phyloP scores from a whole-genome alignment of 2,797 vertebrate species.

The Adelosebastes latens region DNA sequence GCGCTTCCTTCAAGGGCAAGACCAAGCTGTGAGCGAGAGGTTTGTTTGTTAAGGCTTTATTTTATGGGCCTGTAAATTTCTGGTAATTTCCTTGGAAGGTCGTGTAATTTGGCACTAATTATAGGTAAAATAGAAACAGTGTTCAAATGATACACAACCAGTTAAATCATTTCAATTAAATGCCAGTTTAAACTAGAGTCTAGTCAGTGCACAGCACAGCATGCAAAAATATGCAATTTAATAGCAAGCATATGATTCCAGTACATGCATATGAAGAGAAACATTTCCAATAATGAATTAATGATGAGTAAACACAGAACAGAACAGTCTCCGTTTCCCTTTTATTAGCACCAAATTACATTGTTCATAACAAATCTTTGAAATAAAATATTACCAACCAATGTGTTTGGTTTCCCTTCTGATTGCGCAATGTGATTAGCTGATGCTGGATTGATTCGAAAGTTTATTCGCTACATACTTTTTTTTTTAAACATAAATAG shows the following conservation, averaged over 20 bases:
- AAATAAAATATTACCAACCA: not conserved
- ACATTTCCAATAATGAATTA: not conserved
- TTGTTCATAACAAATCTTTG: not conserved
- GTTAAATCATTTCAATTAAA: not conserved
- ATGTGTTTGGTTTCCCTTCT: not conserved
- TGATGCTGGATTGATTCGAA: not conserved
- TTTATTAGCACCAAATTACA: not conserved
- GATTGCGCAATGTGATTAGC: not conserved
- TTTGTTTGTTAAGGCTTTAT: not conserved
- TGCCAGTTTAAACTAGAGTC: not conserved
- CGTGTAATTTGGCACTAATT: not conserved
- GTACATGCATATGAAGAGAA: not conserved
- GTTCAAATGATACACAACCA: not conserved
- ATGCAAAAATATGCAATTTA: not conserved
- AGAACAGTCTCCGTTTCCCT: not conserved
- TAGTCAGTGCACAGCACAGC: not conserved
- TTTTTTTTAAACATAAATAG: not conserved
- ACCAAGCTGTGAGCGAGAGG: not conserved
- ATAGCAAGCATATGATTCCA: not conserved
- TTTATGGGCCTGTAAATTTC: not conserved
- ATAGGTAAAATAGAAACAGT: not conserved
- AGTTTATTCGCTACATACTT: not conserved
- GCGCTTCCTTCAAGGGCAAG: conserved; percentile 10
- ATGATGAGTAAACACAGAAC: not conserved
- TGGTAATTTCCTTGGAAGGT: not conserved